A percentile compares a stretch with the other conserved stretches of the same genome.
Conservation (phyloP, 2,113 vertebrate species). For the Rhinolophus sinicus region DNA sequence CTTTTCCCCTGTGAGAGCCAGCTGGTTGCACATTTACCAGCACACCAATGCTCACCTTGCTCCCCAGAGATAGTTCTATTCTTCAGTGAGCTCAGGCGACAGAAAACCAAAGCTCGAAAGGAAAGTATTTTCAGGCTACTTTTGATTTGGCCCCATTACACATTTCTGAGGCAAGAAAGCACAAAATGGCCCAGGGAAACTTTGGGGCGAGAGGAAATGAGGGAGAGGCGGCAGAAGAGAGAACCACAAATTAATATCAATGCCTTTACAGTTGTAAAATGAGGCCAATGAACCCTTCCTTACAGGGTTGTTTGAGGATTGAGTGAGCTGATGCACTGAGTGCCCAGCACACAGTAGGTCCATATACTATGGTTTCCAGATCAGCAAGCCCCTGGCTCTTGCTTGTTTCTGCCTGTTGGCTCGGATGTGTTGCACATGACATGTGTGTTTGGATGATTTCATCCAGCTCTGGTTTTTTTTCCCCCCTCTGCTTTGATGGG, state of each 20-base stretch:
- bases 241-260: neutral
- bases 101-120: neutral
- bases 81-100: neutral
- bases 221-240: neutral
- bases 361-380: neutral
- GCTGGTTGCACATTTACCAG: neutral
- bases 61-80: neutral
- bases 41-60: neutral
- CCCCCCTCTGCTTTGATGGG: neutral
- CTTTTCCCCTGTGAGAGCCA: neutral
- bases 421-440: neutral
- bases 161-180: neutral
- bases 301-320: neutral
- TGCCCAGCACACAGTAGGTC: neutral
- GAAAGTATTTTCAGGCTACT: neutral
- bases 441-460: constrained; percentile 25
- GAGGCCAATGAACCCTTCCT: neutral
- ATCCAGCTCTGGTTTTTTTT: neutral
- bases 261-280: neutral
- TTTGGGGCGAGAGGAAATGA: neutral
- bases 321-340: neutral
- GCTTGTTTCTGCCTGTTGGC: neutral
- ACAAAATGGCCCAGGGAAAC: neutral
- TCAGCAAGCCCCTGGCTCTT: neutral
- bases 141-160: neutral